Evolutionary conservation across 2,113 vertebrate genomes (phyloP).

Genomic region (Semicossyphus pulcher): DNA sequence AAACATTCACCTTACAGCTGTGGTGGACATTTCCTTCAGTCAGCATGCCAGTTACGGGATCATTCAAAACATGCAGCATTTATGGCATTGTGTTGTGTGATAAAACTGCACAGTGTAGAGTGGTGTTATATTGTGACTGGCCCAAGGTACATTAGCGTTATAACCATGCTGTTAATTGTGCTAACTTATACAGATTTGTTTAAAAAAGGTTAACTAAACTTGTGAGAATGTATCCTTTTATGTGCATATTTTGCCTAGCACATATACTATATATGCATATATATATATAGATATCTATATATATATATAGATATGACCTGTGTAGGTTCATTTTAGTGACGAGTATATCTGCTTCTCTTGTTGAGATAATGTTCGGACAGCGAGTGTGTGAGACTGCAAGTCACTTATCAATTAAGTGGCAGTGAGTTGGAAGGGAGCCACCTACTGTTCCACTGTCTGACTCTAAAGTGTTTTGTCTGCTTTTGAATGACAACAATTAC

Average conservation of each 20-base stretch:
- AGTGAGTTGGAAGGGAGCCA: neutral
- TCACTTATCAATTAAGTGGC: neutral
- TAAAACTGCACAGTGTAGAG: too few species aligned
- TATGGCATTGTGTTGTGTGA: too few species aligned
- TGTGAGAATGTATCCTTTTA: too few species aligned
- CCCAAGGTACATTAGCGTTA: neutral
- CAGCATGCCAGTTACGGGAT: too few species aligned
- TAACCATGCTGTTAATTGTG: neutral
- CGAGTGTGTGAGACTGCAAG: neutral
- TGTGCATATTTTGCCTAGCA: too few species aligned
- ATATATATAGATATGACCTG: too few species aligned
- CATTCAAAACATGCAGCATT: too few species aligned
- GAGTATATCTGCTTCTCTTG: neutral
- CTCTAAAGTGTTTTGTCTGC: conserved; percentile 30
- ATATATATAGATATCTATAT: too few species aligned
- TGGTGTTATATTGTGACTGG: too few species aligned
- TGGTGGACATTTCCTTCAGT: too few species aligned
- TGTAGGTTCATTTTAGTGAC: neutral
- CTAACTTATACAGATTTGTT: neutral
- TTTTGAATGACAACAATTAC: conserved; percentile 30
- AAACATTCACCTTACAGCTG: too few species aligned
- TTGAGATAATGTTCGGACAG: conserved; percentile 1
- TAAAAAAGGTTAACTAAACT: neutral
- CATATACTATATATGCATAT: too few species aligned
- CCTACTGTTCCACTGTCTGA: conserved; percentile 12